Evolutionary conservation across 2,888 invertebrate species (phyloP), one percentile per base, ranked within the genome.

Genomic region (Aelia acuminata): DNA sequence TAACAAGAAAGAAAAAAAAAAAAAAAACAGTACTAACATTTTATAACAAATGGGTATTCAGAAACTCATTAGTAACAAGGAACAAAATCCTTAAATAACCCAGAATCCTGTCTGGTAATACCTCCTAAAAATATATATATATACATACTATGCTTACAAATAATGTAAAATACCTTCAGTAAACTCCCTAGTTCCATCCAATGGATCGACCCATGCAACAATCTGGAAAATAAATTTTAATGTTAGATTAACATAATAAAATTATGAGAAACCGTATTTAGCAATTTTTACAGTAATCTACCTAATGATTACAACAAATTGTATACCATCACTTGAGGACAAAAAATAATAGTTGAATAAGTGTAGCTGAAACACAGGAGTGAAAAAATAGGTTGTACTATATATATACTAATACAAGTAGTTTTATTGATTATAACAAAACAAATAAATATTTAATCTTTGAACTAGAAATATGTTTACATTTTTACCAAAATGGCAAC

Each of bases 161-260:
- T 63, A 63, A 57, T 57, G 11, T 57, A 26, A 84, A 43, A 90
- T 92, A 96, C 96, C 96, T 94, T 98, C 96, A n/a, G 99, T 97
- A 91, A 98, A 99, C 93, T 99, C 99, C 11, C 96, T 95, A 39
- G 99, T 99, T 57, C 99, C 99, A 94, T 99, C 99, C 15, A 99
- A 93, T 1, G 99, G 99, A 93, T 99, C 99, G 0, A 99, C 98
- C 99, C 99, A 99, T 39, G 99, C 94, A 20, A 98, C 97, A 90
- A 98, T 91, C 93, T 94, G 90, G 53, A 91, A 91, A 50, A 84
- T 86, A 39, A n/a, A 87, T 31, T 13, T 50, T 47, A 39, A 63
- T 50, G 57, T 26, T 57, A 57, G 57, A 7, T 0, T 4, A 57
- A 13, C 18, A 26, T 57, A 4, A 50, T 50, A 50, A 57, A 26